Base-by-base conservation (phyloP, 1,140 invertebrate genomes). In the Plodia interpunctella region DNA sequence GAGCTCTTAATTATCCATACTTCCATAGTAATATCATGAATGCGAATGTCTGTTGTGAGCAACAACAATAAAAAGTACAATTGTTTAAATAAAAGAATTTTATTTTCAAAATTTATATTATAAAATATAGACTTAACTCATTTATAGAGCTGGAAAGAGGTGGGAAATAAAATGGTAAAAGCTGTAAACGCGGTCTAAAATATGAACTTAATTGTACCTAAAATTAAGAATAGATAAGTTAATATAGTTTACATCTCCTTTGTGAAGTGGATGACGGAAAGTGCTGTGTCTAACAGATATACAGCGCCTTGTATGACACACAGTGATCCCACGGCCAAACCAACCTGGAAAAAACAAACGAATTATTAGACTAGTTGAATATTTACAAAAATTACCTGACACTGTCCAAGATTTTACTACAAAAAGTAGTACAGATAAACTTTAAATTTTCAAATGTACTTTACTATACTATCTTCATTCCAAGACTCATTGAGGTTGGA, bases 251-350 rank as follows among this genome's bases (percentile, higher is more conserved):
- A 88, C 82, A 88, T 89, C 51, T 93, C 93, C 80, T 94, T 94
- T 13, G 93, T 92, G 67, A 93, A 94, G 68, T 95, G 94, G 59
- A 95, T 91, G 58, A 95, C 93, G 49, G 94, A 92, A 32, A 97
- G 78, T 5, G 95, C 93, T 0, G 94, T 93, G 66, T 97, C 95
- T 2, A 95, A 72, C 5, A 97, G 88, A 80, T 96, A 96, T 0
- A 93, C 87, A 0, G 94, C 95, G 15, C 94, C 95, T 73, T 94
- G 92, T 55, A 96, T 90, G 25, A 96, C 92, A 75, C 95, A 96
- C 20, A 97, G 83, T 0, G 94, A 92, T 1, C 96, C 96, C 53
- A 97, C 87, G 2, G 95, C 94, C 49, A 97, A 81, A 61, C 96
- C 96, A 35, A 94, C 91, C 92, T 94, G 78, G 58, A 91, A 78